Percentiles rank a stretch among this genome's conserved stretches.
Conservation (phyloP, 2,888 invertebrate genomes). For the Pseudococcus jackbeardsleyi region DNA sequence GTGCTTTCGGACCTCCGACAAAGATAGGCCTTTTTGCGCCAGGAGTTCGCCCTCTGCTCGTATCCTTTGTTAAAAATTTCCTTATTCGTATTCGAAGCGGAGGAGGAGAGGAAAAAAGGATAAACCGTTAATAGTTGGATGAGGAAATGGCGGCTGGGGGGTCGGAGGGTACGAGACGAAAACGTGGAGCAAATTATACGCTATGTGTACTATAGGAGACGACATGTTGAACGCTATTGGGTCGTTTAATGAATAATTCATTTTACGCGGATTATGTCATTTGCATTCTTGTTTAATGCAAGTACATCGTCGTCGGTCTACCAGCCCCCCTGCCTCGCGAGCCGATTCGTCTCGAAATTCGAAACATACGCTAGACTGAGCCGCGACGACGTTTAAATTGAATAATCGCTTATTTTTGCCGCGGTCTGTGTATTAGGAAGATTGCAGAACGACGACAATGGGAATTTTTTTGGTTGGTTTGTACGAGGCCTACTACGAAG, state of each 20-base stretch:
- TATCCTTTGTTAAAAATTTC: background rate
- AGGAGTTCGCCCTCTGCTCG: background rate
- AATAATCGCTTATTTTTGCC: background rate
- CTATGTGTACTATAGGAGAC: background rate
- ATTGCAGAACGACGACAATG: too few relatives aligned
- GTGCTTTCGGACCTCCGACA: too few relatives aligned
- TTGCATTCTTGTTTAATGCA: constrained; percentile 32
- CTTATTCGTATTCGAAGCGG: background rate
- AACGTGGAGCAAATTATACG: background rate
- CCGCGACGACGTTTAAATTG: background rate
- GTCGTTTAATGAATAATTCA: constrained; percentile 24
- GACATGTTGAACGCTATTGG: constrained; percentile 12
- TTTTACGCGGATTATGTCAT: constrained; percentile 22
- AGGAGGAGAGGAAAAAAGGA: background rate
- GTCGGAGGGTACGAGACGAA: background rate
- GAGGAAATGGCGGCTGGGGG: background rate
- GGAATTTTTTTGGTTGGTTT: too few relatives aligned
- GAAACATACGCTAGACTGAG: constrained; percentile 4
- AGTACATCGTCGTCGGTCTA: background rate
- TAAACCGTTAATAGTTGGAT: background rate
- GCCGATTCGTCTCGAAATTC: background rate
- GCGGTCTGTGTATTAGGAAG: too few relatives aligned
- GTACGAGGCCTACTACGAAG: too few relatives aligned
- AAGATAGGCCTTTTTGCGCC: too few relatives aligned
- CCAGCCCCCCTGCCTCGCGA: background rate